These are phyloP conservation scores for Vidua chalybeata DNA, from an alignment of 2,113 vertebrate genomes.

Conservation along the genomic window DNA sequence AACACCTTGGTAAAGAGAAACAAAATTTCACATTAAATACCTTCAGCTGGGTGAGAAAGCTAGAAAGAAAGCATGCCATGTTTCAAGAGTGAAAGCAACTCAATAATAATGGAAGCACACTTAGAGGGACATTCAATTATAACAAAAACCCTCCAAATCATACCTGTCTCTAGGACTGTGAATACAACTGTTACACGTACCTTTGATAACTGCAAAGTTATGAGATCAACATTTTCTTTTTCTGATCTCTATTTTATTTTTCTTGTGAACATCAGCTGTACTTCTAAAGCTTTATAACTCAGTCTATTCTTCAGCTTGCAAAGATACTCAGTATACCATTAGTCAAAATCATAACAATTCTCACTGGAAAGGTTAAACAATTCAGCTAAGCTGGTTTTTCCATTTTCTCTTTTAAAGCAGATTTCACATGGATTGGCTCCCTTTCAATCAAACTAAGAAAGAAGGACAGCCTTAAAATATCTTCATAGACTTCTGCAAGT, in stretches of 20 bases:
- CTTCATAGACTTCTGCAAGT: neutral
- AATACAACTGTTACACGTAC: neutral
- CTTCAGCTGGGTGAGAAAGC: neutral
- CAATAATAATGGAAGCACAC: neutral
- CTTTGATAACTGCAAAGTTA: neutral
- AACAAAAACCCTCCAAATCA: neutral
- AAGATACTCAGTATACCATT: neutral
- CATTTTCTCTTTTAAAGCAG: neutral
- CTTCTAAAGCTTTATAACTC: neutral
- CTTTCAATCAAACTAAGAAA: neutral
- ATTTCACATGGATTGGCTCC: neutral
- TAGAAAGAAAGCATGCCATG: constrained; percentile 35
- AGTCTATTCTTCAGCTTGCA: neutral
- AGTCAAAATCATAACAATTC: neutral
- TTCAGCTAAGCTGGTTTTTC: neutral
- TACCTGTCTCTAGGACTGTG: neutral
- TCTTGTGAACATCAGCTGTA: neutral
- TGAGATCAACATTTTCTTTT: neutral
- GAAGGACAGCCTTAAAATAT: neutral
- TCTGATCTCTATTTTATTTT: neutral
- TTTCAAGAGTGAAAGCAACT: neutral
- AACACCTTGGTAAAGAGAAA: constrained; percentile 82
- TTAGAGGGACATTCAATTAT: neutral
- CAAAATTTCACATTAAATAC: constrained; percentile 50
- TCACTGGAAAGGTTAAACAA: neutral